Percentiles rank a stretch among this genome's conserved stretches.
These are phyloP conservation scores for Telmatherina bonti DNA, from an alignment of 2,797 vertebrate genomes.

Conservation along the genomic window DNA sequence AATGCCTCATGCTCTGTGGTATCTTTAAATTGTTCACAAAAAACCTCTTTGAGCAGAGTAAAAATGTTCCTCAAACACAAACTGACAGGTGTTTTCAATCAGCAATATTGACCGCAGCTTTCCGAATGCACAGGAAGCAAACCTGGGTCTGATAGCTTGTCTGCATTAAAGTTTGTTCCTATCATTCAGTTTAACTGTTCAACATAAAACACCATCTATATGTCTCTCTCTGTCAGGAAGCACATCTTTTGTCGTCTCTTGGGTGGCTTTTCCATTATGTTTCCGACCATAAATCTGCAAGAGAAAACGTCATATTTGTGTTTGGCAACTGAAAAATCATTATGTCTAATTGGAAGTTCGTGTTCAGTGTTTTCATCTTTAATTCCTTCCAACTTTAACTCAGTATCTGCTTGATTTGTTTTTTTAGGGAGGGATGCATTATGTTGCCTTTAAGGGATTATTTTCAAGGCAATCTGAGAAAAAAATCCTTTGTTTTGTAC, in stretches of 20 bases:
- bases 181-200: slow-evolving; percentile 20
- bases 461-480: too few relatives aligned
- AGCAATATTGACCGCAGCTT: slow-evolving; percentile 8
- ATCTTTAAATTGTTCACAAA: neutral
- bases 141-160: neutral
- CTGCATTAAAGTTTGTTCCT: slow-evolving; percentile 4
- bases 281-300: slow-evolving; percentile 25
- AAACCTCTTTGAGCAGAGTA: neutral
- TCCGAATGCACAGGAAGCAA: neutral
- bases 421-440: too few relatives aligned
- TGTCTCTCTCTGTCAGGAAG: slow-evolving; percentile 13
- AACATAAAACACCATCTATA: slow-evolving; percentile 27
- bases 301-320: slow-evolving; percentile 34
- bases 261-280: slow-evolving; percentile 38
- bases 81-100: slow-evolving; percentile 27
- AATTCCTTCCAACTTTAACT: slow-evolving; percentile 45
- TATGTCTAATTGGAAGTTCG: slow-evolving; percentile 54
- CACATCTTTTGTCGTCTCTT: slow-evolving; percentile 22
- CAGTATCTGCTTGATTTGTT: slow-evolving; percentile 29
- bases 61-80: slow-evolving; percentile 21
- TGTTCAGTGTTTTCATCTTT: slow-evolving; percentile 43
- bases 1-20: neutral
- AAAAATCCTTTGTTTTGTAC: slow-evolving; percentile 17
- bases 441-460: too few relatives aligned
- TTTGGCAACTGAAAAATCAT: slow-evolving; percentile 37